phyloP scores from a whole-genome alignment of 2,888 invertebrate genomes.

The Actias luna region DNA sequence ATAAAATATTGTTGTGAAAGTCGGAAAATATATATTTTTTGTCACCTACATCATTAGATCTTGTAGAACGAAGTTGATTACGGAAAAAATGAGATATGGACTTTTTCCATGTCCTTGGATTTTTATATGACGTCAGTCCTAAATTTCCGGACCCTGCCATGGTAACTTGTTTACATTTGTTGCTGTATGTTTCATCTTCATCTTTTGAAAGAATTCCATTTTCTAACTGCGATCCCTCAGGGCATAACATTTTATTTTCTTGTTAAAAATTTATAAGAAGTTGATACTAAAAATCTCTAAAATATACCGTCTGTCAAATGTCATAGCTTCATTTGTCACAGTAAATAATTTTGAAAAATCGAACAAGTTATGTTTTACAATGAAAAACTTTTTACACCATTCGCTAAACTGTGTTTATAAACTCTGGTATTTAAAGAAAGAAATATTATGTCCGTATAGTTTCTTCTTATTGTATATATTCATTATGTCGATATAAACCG shows the following conservation, averaged over 20 bases:
- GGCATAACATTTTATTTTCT: conserved; percentile 63
- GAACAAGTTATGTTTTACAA: background rate
- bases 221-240: conserved; percentile 59
- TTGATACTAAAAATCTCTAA: conserved; percentile 33
- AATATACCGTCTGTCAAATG: conserved; percentile 26
- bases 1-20: too few relatives aligned
- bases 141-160: conserved; percentile 52
- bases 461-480: too few relatives aligned
- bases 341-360: conserved; percentile 14
- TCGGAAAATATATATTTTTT: too few relatives aligned
- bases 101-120: conserved; percentile 72
- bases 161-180: conserved; percentile 52
- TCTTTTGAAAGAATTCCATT: conserved; percentile 51
- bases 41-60: conserved; percentile 68
- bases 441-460: too few relatives aligned
- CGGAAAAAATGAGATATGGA: conserved; percentile 73
- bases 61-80: conserved; percentile 66
- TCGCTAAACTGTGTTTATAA: background rate
- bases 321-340: conserved; percentile 30
- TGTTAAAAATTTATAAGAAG: conserved; percentile 48
- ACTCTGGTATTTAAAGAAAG: too few relatives aligned
- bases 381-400: background rate
- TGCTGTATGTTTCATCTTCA: conserved; percentile 46
- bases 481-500: too few relatives aligned
- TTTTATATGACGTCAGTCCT: conserved; percentile 63